phyloP scores from a whole-genome alignment of 2,888 invertebrate species.

The Amiota communis region DNA sequence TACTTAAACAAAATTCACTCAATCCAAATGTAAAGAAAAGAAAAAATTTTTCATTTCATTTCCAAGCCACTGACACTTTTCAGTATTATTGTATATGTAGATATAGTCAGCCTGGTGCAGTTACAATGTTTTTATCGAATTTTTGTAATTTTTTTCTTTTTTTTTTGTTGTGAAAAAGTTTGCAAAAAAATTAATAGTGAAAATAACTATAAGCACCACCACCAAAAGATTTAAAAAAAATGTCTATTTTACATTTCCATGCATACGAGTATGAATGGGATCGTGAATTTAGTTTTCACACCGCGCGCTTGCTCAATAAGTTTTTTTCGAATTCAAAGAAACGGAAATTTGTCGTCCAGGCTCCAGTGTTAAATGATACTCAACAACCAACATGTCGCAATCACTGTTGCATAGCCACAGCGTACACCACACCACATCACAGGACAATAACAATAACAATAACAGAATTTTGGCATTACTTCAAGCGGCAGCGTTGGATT shows the following conservation, averaged over 20 bases:
- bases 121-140: too few species aligned
- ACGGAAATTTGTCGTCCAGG: constrained; percentile 42
- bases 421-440: background rate
- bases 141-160: too few species aligned
- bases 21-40: too few species aligned
- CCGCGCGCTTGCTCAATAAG: constrained; percentile 32
- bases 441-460: background rate
- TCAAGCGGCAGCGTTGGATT: constrained; percentile 14
- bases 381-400: background rate
- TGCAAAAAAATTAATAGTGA: too few species aligned
- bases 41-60: too few species aligned
- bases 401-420: background rate
- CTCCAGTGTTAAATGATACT: background rate
- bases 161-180: too few species aligned
- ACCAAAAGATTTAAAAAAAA: background rate
- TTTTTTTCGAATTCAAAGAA: constrained; percentile 43
- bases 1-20: too few species aligned
- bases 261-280: too few species aligned
- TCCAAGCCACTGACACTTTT: too few species aligned
- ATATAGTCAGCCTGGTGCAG: too few species aligned
- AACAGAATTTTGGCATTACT: constrained; percentile 29
- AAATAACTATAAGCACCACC: too few species aligned
- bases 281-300: background rate
- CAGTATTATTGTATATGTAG: too few species aligned
- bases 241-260: background rate